Base-by-base conservation (phyloP, 2,888 invertebrate species). In the Rosalia funebris region DNA sequence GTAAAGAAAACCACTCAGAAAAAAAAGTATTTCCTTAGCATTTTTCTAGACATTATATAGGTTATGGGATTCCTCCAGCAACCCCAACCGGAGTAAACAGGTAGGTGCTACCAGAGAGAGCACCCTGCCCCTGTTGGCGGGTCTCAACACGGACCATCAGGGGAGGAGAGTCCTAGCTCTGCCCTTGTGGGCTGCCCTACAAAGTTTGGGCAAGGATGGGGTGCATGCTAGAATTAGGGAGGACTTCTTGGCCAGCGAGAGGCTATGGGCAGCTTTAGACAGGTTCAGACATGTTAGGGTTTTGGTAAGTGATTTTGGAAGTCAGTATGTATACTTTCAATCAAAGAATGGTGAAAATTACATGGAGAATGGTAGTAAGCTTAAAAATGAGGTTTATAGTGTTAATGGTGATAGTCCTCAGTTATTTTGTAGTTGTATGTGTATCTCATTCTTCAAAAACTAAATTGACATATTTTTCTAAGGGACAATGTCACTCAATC, bases 111-210 rank as follows among this genome's bases (percentile, higher is more conserved):
- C 79, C 34, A 73, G 88, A 7, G 88, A 87, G 66, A 85, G 86
- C 17, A 86, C 88, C 7, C 75, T 87, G 32, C 85, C 86, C 0
- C 82, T 87, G 10, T 76, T 88, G 37, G 87, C 88, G 0, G 90
- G 90, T 0, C 78, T 87, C 31, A 80, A 80, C 56, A 81, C 78
- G 2, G 81, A 83, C 58, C 71, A 83, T 47, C 84, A 85, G 59
- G 83, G 83, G 1, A 83, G 88, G 63, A 86, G 92, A 39, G 83
- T 94, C 39, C 87, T 90, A 31, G 91, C 93, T 32, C 82, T 96
- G 56, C 91, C 96, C 1, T 82, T 96, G 54, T 96, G 96, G 96
- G 87, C 91, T 16, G 88, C 90, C 52, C 82, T 95, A 47, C 90
- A 91, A 68, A 88, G 88, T 7, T 84, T 89, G 2, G 92, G 92